Conservation (phyloP, 64 coral and sea anemone species). For the Montipora efflorescens region DNA sequence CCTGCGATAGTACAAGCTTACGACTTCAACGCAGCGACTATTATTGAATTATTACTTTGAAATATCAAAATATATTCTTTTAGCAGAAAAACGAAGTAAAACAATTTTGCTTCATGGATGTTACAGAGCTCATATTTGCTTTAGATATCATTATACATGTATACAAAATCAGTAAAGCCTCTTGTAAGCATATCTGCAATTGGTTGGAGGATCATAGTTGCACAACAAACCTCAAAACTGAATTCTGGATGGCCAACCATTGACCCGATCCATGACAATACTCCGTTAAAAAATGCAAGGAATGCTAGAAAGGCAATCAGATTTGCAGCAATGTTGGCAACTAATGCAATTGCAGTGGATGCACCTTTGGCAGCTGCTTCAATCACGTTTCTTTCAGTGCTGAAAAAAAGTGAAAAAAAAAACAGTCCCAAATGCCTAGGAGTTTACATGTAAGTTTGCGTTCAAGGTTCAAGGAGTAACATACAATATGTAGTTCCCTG, state of each 20-base stretch:
- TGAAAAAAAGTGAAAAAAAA: slow-evolving; percentile 19
- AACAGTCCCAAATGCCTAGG: too few species aligned
- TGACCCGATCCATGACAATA: slow-evolving; percentile 92
- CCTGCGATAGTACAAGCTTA: too few species aligned
- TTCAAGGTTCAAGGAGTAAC: too few species aligned
- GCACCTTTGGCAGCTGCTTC: slow-evolving; percentile 95
- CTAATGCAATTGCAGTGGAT: slow-evolving; percentile 89
- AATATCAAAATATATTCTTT: too few species aligned
- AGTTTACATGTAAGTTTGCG: neutral
- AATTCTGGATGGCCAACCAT: slow-evolving; percentile 94
- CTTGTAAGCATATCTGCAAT: neutral
- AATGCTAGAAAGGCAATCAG: slow-evolving; percentile 98
- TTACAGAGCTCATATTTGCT: too few species aligned
- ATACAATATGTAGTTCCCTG: too few species aligned
- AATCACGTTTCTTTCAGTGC: slow-evolving; percentile 92
- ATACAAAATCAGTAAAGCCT: neutral
- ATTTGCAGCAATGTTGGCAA: slow-evolving; percentile 99
- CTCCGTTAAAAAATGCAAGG: slow-evolving; percentile 90
- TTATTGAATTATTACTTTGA: too few species aligned
- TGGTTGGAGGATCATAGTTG: neutral
- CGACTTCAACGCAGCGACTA: too few species aligned
- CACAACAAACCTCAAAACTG: slow-evolving; percentile 82
- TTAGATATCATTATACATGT: too few species aligned
- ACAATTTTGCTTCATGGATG: too few species aligned
- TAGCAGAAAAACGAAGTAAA: too few species aligned